Conservation (phyloP, 2,797 vertebrate species). For the Halcyon smyrnensis region DNA sequence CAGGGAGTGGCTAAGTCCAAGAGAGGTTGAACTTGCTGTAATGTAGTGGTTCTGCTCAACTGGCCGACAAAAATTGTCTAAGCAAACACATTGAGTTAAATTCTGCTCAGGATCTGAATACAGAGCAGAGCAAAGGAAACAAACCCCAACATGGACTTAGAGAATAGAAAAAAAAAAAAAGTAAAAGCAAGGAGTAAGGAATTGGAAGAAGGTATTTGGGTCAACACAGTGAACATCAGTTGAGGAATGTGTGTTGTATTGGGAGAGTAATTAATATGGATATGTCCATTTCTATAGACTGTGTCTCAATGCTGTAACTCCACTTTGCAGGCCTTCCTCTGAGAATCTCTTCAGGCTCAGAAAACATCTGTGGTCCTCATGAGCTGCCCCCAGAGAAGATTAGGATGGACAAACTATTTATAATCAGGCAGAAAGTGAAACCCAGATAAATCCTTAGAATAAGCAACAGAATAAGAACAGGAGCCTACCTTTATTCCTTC, state of each 20-base stretch:
- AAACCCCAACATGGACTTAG: not conserved
- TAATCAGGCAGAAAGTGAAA: conserved; percentile 5
- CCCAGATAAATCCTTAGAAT: conserved; percentile 22
- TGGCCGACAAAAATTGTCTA: not conserved
- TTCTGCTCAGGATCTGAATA: not conserved
- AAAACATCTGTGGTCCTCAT: conserved; percentile 8
- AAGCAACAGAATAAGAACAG: not conserved
- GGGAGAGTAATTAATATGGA: not conserved
- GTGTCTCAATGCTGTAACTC: not conserved
- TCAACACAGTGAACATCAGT: not conserved
- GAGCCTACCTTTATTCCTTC: not conserved
- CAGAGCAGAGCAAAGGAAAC: not conserved
- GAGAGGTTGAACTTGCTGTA: not conserved
- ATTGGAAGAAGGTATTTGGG: not conserved
- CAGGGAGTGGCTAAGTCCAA: not conserved
- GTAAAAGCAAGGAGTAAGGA: not conserved
- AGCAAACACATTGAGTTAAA: conserved; percentile 24
- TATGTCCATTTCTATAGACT: not conserved
- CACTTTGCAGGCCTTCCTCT: not conserved
- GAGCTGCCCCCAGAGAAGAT: not conserved
- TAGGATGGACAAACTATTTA: conserved; percentile 16
- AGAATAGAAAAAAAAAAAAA: not conserved
- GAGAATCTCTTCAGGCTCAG: not conserved
- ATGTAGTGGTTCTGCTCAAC: not conserved
- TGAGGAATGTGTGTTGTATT: not conserved